These are phyloP conservation scores for Cataglyphis livida DNA, from an alignment of 2,888 invertebrate species.

Conservation along the genomic window DNA sequence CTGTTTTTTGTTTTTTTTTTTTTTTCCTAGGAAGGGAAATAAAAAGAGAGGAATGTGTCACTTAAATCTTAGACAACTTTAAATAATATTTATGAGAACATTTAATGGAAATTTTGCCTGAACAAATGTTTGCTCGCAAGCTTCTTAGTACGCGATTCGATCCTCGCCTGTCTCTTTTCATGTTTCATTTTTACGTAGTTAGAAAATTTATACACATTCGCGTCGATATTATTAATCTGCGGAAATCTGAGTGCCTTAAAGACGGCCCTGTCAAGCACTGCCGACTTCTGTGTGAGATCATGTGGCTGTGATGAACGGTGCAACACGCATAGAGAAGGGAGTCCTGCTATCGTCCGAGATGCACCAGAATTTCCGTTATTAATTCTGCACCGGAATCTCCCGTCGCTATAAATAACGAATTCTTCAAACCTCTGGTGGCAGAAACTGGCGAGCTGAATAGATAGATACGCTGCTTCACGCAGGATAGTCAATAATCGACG, in stretches of 20 bases:
- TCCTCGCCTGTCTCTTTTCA: background rate
- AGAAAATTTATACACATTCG: background rate
- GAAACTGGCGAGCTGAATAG: conserved; percentile 12
- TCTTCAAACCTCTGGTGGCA: conserved; percentile 56
- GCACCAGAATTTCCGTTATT: conserved; percentile 33
- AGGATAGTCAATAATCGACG: conserved; percentile 5
- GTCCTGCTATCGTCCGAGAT: conserved; percentile 43
- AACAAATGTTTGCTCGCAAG: background rate
- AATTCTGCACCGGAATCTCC: conserved; percentile 25
- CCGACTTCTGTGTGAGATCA: conserved; percentile 18
- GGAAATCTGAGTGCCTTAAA: background rate
- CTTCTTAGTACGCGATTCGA: background rate
- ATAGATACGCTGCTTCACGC: background rate
- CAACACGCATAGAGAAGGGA: background rate
- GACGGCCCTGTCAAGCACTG: conserved; percentile 5
- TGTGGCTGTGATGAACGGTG: conserved; percentile 22
- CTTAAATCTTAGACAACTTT: background rate
- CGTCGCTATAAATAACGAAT: conserved; percentile 68
- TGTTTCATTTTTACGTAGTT: background rate
- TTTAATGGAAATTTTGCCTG: background rate
- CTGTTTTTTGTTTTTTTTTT: too few relatives aligned
- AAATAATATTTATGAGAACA: background rate
- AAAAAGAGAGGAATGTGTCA: background rate
- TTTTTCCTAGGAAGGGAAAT: background rate
- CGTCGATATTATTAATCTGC: background rate